phyloP scores from a whole-genome alignment of 2,113 vertebrate genomes.

The Trichomycterus rosablanca region DNA sequence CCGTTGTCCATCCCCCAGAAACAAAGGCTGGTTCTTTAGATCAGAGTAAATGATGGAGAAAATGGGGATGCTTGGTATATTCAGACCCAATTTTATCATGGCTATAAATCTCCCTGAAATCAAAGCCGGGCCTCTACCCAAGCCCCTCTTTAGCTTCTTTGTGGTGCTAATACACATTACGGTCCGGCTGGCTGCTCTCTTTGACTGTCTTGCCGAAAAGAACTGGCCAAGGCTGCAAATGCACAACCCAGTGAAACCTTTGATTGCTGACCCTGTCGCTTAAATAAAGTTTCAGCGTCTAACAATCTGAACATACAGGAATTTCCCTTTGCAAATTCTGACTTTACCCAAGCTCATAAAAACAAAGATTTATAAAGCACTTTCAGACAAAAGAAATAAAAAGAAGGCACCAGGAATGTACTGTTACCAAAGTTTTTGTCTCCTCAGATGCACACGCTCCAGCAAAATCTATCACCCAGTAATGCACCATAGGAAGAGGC shows the following conservation, averaged over 20 bases:
- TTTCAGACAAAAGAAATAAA: background rate
- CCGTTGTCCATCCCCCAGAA: conserved; percentile 53
- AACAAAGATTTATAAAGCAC: background rate
- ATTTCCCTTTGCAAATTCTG: conserved; percentile 29
- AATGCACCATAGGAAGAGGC: conserved; percentile 25
- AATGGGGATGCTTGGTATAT: conserved; percentile 55
- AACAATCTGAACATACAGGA: conserved; percentile 41
- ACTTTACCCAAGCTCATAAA: conserved; percentile 7
- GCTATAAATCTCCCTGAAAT: conserved; percentile 73
- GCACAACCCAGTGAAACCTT: conserved; percentile 62
- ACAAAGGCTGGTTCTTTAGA: conserved; percentile 63
- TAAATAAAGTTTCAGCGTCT: conserved; percentile 49
- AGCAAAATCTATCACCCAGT: conserved; percentile 11
- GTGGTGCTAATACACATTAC: conserved; percentile 76
- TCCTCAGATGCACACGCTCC: conserved; percentile 4
- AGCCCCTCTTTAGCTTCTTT: conserved; percentile 57
- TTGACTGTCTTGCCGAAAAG: conserved; percentile 58
- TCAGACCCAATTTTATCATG: conserved; percentile 68
- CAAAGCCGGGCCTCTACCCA: conserved; percentile 58
- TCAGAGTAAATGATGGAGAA: conserved; percentile 66
- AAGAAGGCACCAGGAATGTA: conserved; percentile 27
- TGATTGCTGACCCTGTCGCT: conserved; percentile 59
- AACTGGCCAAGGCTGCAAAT: conserved; percentile 63
- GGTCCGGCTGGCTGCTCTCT: conserved; percentile 66
- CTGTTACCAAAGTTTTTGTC: conserved; percentile 9